Evolutionary conservation across 2,797 vertebrate genomes (phyloP).

Genomic region (Steatocranus sp.): DNA sequence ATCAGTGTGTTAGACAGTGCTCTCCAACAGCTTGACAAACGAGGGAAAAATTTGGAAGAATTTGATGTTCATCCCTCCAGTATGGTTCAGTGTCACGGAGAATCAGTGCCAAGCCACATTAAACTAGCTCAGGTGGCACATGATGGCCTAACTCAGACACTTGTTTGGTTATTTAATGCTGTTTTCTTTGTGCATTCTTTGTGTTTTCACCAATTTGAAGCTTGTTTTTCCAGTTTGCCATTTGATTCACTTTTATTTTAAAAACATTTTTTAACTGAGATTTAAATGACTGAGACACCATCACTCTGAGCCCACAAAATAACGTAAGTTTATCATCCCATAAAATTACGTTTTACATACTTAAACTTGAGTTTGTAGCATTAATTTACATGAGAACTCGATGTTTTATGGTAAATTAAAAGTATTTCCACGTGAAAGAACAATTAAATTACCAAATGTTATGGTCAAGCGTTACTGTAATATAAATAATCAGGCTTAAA

Average conservation of each 20-base stretch:
- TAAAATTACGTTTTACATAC: neutral
- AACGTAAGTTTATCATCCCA: fast-evolving
- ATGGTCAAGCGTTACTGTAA: neutral
- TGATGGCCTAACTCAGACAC: neutral
- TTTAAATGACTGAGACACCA: neutral
- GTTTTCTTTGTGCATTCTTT: neutral
- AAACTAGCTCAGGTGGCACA: neutral
- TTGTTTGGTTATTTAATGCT: neutral
- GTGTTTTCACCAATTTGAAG: neutral
- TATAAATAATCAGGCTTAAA: neutral
- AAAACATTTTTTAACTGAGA: neutral
- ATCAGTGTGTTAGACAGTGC: neutral
- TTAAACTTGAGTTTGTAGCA: neutral
- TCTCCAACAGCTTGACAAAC: neutral
- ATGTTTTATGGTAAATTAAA: neutral
- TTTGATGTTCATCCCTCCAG: neutral
- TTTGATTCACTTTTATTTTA: neutral
- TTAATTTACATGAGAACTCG: neutral
- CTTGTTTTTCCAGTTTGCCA: neutral
- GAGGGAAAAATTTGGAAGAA: neutral
- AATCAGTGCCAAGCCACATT: neutral
- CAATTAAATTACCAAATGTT: neutral
- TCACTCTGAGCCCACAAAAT: neutral
- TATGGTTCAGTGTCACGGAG: neutral
- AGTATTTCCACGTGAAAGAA: neutral